Evolutionary conservation across 2,113 vertebrate species (phyloP), one percentile per base, ranked within the genome.

Genomic region (Oriolus oriolus): DNA sequence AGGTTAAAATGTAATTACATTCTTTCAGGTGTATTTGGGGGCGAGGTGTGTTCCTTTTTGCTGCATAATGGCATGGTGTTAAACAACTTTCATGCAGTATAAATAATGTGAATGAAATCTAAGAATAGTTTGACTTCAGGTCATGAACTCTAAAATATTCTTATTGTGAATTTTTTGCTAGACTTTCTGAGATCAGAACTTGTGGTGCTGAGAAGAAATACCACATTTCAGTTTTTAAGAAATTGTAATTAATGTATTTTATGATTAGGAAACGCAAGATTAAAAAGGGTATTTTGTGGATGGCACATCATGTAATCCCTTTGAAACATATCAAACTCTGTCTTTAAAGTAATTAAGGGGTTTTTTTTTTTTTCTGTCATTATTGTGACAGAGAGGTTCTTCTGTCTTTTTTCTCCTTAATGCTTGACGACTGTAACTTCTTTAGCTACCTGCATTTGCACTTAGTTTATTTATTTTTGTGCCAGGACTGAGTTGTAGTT

Each of bases 1-100:
- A 79, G 61, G 49, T 92, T 92, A 95, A 91, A 64, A 63, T 41
- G 74, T 76, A 93, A 89, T 95, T 95, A 54, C 19, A 37, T 69
- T 83, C n/a, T 87, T 93, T 88, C 28, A 64, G 91, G 24, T 76
- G 26, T 52, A 49, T 87, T 94, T 93, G 56, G 20, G 71, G 21
- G 30, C 45, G 9, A 85, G 14, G 6, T 63, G 20, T 35, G 20
- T 77, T 92, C 10, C 11, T 69, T 66, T 93, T 75, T 91, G 10
- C n/a, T 87, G 26, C 41, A 57, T 89, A 90, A 69, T 94, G n/a
- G 54, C 44, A 50, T 92, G 47, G 45, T 84, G 60, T 84, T 90
- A 90, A 87, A 61, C 57, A 84, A 56, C 70, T 76, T 60, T 64
- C 92, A 57, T 87, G 20, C 8, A 42, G 63, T 94, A 69, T 86